Evolutionary conservation across 2,113 vertebrate species (phyloP).

Genomic region (Hyperopisus bebe): DNA sequence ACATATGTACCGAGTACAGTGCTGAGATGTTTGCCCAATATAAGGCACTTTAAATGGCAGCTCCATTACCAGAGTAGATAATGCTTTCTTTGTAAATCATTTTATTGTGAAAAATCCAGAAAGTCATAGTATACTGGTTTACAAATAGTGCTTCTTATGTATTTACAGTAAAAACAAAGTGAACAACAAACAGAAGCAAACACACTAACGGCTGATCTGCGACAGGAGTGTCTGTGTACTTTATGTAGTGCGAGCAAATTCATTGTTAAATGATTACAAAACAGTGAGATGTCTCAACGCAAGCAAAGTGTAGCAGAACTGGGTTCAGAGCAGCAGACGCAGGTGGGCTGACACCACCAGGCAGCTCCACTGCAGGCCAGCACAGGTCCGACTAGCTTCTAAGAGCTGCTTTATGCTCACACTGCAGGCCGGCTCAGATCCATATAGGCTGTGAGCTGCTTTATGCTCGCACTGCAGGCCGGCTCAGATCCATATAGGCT

Average conservation of each 20-base stretch:
- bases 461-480: no score
- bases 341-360: neutral
- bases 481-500: no score
- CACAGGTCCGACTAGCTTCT: neutral
- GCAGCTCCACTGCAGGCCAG: neutral
- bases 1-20: neutral
- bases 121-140: neutral
- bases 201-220: neutral
- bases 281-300: neutral
- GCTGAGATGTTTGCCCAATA: neutral
- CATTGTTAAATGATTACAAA: neutral
- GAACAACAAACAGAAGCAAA: neutral
- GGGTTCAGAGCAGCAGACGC: neutral
- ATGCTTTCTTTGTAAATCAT: neutral
- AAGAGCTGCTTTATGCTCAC: neutral
- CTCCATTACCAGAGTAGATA: neutral
- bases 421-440: no score
- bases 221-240: neutral
- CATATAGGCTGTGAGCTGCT: no score
- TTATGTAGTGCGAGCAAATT: neutral
- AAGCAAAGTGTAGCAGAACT: neutral
- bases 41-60: neutral
- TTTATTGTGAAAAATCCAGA: slow-evolving; percentile 7
- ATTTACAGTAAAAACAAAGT: neutral
- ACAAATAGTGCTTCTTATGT: neutral